Conservation (phyloP, 2,113 vertebrate genomes). For the Eudyptes chrysolophus region DNA sequence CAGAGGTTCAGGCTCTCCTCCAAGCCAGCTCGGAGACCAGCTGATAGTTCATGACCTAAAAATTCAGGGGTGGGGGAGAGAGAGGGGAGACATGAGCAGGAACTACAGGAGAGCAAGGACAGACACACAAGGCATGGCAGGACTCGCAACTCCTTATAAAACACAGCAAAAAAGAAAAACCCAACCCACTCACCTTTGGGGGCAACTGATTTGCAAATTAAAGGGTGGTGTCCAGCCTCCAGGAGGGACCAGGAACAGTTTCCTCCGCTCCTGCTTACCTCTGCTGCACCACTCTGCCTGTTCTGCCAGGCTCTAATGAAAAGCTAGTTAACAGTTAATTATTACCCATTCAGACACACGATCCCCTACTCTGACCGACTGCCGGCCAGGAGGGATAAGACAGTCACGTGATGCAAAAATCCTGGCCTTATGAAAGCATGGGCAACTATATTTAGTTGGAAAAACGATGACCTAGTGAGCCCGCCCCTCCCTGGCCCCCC, state of each 20-base stretch:
- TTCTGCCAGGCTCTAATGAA: slow-evolving; percentile 52
- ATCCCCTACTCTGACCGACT: not conserved
- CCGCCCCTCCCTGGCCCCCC: not conserved
- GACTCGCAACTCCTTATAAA: not conserved
- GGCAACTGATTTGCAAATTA: slow-evolving; percentile 29
- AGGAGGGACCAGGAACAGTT: not conserved
- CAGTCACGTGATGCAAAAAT: slow-evolving; percentile 54
- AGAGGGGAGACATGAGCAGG: not conserved
- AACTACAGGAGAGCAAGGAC: not conserved
- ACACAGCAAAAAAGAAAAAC: not conserved
- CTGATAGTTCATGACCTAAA: not conserved
- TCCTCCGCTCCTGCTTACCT: not conserved
- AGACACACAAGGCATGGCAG: not conserved
- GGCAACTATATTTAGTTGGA: slow-evolving; percentile 62
- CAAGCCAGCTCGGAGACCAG: not conserved
- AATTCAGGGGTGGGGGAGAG: not conserved
- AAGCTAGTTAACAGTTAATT: slow-evolving; percentile 73
- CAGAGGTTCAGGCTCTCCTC: not conserved
- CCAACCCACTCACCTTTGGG: slow-evolving; percentile 33
- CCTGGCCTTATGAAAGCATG: slow-evolving; percentile 54
- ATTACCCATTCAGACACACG: slow-evolving; percentile 63
- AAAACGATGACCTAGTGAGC: slow-evolving; percentile 56
- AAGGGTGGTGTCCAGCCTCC: not conserved
- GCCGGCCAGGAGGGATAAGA: slow-evolving; percentile 40
- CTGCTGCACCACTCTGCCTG: not conserved